Evolutionary conservation across 2,797 vertebrate species (phyloP).

Genomic region (Gymnopithys bicolor): DNA sequence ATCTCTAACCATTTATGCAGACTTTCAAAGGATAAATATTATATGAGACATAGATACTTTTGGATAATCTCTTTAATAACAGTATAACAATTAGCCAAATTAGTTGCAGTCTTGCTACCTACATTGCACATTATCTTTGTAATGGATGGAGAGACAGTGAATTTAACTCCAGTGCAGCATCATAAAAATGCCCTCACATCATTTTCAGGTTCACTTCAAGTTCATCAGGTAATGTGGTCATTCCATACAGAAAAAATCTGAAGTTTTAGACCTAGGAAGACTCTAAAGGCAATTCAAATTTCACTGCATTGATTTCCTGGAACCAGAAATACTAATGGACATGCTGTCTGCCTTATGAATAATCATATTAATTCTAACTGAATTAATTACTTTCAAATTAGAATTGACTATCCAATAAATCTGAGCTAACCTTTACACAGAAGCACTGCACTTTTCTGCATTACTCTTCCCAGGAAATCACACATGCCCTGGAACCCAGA

Average conservation of each 20-base stretch:
- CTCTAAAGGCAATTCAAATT: neutral
- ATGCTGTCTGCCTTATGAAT: neutral
- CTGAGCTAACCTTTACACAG: neutral
- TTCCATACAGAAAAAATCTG: neutral
- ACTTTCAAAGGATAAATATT: neutral
- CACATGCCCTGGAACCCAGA: neutral
- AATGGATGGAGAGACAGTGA: neutral
- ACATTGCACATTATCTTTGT: neutral
- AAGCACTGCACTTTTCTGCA: neutral
- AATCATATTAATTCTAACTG: neutral
- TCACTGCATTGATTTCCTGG: neutral
- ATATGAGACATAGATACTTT: neutral
- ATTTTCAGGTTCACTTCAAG: neutral
- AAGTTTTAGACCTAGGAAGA: neutral
- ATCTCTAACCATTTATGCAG: neutral
- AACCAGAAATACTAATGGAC: neutral
- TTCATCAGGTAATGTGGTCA: neutral
- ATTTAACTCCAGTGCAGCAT: neutral
- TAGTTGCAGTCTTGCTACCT: neutral
- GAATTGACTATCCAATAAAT: neutral
- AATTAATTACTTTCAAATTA: neutral
- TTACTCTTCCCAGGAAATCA: neutral
- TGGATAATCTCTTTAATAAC: neutral
- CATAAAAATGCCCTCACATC: neutral
- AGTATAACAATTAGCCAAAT: neutral